Evolutionary conservation across 2,888 invertebrate species (phyloP).

Genomic region (Acronicta aceris): DNA sequence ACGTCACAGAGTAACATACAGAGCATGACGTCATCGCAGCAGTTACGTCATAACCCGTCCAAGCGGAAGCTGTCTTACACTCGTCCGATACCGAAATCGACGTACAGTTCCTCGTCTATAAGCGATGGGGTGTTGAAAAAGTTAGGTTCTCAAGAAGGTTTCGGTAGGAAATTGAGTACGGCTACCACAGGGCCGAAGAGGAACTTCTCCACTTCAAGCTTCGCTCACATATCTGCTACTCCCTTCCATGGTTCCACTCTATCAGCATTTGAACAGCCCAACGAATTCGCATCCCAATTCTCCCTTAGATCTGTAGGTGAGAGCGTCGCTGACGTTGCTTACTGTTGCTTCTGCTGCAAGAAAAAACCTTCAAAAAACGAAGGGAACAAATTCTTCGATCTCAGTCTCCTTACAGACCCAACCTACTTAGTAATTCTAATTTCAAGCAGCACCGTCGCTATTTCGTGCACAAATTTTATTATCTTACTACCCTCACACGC

Average conservation of each 20-base stretch:
- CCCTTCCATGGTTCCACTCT: constrained; percentile 95
- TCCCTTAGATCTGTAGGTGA: constrained; percentile 92
- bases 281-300: constrained; percentile 94
- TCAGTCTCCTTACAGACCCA: constrained; percentile 92
- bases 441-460: constrained; percentile 95
- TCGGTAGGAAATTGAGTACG: constrained; percentile 74
- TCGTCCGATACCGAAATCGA: constrained; percentile 72
- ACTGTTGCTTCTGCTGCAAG: constrained; percentile 82
- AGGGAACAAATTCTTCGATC: constrained; percentile 92
- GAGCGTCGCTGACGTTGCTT: constrained; percentile 86
- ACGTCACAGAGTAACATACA: constrained; percentile 58
- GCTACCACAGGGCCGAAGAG: constrained; percentile 86
- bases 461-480: constrained; percentile 96
- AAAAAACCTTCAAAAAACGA: constrained; percentile 70
- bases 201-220: constrained; percentile 94
- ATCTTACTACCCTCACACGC: constrained; percentile 95
- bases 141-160: constrained; percentile 77
- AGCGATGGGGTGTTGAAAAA: constrained; percentile 86
- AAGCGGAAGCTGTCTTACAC: constrained; percentile 80
- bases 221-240: constrained; percentile 93
- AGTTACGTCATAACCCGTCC: constrained; percentile 72
- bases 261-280: constrained; percentile 92
- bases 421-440: constrained; percentile 94
- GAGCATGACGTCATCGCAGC: constrained; percentile 61
- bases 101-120: constrained; percentile 90